Evolutionary conservation across 2,113 vertebrate species (phyloP).

Genomic region (Setophaga petechia): DNA sequence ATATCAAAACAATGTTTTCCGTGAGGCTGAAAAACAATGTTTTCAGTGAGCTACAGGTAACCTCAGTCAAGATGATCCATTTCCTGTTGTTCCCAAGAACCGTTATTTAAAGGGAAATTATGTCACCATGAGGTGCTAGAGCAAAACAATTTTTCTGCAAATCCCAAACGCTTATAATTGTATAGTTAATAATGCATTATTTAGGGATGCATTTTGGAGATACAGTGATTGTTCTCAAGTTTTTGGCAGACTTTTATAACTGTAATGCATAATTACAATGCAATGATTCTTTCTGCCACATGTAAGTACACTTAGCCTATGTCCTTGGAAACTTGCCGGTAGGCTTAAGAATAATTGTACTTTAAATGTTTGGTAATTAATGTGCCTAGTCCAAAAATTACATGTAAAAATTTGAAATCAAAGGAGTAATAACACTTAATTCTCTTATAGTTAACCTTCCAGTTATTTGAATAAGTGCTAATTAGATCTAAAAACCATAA

Average conservation of each 20-base stretch:
- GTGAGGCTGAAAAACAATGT: not conserved
- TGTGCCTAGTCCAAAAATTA: conserved; percentile 19
- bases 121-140: accelerated
- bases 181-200: not conserved
- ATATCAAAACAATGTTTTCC: not conserved
- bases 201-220: not conserved
- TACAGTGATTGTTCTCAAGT: not conserved
- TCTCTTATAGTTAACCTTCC: conserved; percentile 44
- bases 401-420: conserved; percentile 43
- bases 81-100: not conserved
- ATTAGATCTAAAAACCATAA: conserved; percentile 57
- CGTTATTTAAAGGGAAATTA: not conserved
- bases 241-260: not conserved
- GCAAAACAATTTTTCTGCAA: not conserved
- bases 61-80: not conserved
- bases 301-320: not conserved
- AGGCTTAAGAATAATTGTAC: conserved; percentile 28
- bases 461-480: conserved; percentile 52
- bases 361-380: conserved; percentile 54
- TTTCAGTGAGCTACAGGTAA: not conserved
- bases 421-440: conserved; percentile 58
- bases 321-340: conserved; percentile 24
- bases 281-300: not conserved
- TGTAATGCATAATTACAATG: not conserved
- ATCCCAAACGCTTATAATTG: not conserved